Conservation (phyloP, 2,113 vertebrate genomes). For the Hipposideros armiger region DNA sequence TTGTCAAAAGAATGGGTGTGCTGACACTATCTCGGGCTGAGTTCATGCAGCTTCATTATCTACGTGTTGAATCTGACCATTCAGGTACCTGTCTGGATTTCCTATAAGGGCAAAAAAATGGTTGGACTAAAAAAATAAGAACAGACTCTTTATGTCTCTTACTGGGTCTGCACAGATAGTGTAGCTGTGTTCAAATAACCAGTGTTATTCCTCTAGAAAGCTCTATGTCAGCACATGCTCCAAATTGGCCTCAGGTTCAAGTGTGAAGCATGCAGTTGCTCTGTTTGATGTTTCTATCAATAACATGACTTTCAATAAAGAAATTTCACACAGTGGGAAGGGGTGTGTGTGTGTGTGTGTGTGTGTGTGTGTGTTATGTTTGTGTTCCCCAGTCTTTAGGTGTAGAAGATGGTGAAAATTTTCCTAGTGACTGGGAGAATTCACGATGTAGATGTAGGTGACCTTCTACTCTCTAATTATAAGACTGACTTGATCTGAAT, state of each 20-base stretch:
- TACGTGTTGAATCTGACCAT: neutral
- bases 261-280: neutral
- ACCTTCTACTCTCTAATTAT: constrained; percentile 32
- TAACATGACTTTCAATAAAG: neutral
- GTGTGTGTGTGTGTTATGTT: neutral
- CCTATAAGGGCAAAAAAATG: neutral
- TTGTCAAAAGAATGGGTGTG: neutral
- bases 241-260: neutral
- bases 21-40: neutral
- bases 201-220: neutral
- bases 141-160: neutral
- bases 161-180: neutral
- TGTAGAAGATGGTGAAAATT: neutral
- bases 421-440: neutral
- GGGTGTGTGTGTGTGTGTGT: neutral
- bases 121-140: neutral
- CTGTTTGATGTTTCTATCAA: constrained; percentile 31
- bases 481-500: constrained; percentile 59
- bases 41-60: neutral
- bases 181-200: neutral
- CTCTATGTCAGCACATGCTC: neutral
- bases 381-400: neutral
- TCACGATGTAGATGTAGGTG: neutral
- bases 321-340: neutral
- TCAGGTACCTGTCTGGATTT: constrained; percentile 7